Evolutionary conservation across 2,888 invertebrate species (phyloP).

Genomic region (Desoria tigrina): DNA sequence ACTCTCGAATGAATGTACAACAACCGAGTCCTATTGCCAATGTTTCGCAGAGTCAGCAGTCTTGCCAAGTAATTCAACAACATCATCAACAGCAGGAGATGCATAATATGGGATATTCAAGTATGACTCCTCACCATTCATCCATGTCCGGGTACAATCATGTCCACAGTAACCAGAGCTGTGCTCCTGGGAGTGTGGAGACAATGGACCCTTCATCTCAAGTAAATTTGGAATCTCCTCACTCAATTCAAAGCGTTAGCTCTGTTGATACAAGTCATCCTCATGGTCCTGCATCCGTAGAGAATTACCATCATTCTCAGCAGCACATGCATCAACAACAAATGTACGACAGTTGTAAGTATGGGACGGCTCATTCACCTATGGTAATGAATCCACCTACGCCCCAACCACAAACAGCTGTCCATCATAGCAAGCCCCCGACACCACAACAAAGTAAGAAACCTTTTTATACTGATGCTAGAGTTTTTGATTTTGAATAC

Average conservation of each 20-base stretch:
- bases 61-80: constrained; percentile 44
- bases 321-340: constrained; percentile 38
- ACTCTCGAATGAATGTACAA: neutral
- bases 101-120: constrained; percentile 52
- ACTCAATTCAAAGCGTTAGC: constrained; percentile 48
- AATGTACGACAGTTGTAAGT: constrained; percentile 41
- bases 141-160: constrained; percentile 37
- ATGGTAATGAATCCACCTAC: constrained; percentile 51
- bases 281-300: constrained; percentile 48
- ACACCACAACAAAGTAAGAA: constrained; percentile 47
- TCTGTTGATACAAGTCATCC: constrained; percentile 46
- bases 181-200: constrained; percentile 53
- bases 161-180: constrained; percentile 53
- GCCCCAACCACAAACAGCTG: constrained; percentile 41
- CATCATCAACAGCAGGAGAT: constrained; percentile 43
- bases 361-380: constrained; percentile 46
- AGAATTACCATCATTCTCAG: constrained; percentile 44
- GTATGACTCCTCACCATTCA: constrained; percentile 42
- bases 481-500: neutral
- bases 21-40: constrained; percentile 11
- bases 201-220: constrained; percentile 44
- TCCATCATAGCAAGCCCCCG: constrained; percentile 37
- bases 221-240: constrained; percentile 51
- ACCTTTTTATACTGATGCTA: constrained; percentile 8
- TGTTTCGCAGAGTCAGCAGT: constrained; percentile 5